phyloP scores from a whole-genome alignment of 1,140 invertebrate genomes.

The Anoplolepis gracilipes region DNA sequence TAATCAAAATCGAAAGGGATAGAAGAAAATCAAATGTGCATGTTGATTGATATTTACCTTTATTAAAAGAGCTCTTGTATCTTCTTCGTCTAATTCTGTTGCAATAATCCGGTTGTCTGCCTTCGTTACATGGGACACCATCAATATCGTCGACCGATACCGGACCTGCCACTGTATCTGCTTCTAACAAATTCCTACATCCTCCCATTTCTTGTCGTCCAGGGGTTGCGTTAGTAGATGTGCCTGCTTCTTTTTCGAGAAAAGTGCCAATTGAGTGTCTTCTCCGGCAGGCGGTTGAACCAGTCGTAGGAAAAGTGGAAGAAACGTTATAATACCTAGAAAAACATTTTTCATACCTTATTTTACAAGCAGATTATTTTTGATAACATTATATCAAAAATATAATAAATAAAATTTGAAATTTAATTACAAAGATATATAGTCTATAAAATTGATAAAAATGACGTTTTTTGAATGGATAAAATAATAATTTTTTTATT shows the following conservation, averaged over 20 bases:
- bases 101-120: slow-evolving; percentile 43
- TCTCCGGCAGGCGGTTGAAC: slow-evolving; percentile 77
- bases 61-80: slow-evolving; percentile 70
- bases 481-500: neutral
- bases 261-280: slow-evolving; percentile 87
- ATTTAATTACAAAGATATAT: neutral
- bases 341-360: neutral
- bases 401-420: neutral
- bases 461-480: neutral
- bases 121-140: slow-evolving; percentile 59
- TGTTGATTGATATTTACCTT: slow-evolving; percentile 66
- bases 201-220: slow-evolving; percentile 56
- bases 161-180: slow-evolving; percentile 74
- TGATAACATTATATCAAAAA: neutral
- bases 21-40: neutral
- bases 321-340: slow-evolving; percentile 86
- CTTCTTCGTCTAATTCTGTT: slow-evolving; percentile 70
- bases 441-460: neutral
- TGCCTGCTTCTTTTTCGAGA: slow-evolving; percentile 76
- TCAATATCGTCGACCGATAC: slow-evolving; percentile 73
- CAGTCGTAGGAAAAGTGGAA: slow-evolving; percentile 75
- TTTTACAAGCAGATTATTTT: neutral
- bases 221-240: neutral
- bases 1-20: neutral
- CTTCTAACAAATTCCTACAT: slow-evolving; percentile 67